Evolutionary conservation across 2,888 invertebrate species (phyloP).

Genomic region (Scrobipalpa atriplicella): DNA sequence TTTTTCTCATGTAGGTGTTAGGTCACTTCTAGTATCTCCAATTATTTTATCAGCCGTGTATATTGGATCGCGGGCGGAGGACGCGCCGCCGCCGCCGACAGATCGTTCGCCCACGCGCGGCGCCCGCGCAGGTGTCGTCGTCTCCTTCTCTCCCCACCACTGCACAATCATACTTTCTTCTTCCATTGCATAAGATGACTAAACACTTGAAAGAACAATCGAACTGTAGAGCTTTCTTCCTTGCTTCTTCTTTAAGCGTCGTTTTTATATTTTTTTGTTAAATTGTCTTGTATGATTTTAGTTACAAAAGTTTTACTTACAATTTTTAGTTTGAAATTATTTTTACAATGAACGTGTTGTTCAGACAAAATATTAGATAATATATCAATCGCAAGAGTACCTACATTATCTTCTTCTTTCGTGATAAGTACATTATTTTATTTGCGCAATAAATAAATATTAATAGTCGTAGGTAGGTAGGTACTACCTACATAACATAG

Average conservation of each 20-base stretch:
- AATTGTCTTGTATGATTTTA: too few relatives aligned
- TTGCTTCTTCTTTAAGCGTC: neutral
- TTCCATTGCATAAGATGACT: neutral
- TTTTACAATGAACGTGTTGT: too few relatives aligned
- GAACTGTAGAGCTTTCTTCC: neutral
- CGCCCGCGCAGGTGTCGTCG: slow-evolving; percentile 59
- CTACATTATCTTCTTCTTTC: too few relatives aligned
- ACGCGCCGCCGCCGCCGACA: slow-evolving; percentile 52
- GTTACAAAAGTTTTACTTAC: too few relatives aligned
- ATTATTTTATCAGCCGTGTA: neutral
- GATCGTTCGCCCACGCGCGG: slow-evolving; percentile 61
- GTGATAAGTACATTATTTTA: too few relatives aligned
- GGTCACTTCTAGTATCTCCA: neutral
- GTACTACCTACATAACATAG: too few relatives aligned
- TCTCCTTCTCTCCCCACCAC: slow-evolving; percentile 41
- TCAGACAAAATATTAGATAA: too few relatives aligned
- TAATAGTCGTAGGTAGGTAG: too few relatives aligned
- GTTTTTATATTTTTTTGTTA: neutral
- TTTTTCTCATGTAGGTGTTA: neutral
- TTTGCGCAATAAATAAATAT: too few relatives aligned
- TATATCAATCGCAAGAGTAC: too few relatives aligned
- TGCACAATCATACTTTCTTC: slow-evolving; percentile 24
- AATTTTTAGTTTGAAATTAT: too few relatives aligned
- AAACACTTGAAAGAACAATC: neutral
- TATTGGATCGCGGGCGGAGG: slow-evolving; percentile 14